Evolutionary conservation across 2,113 vertebrate genomes (phyloP), one percentile per base, ranked within the genome.

Genomic region (Hassar affinis): DNA sequence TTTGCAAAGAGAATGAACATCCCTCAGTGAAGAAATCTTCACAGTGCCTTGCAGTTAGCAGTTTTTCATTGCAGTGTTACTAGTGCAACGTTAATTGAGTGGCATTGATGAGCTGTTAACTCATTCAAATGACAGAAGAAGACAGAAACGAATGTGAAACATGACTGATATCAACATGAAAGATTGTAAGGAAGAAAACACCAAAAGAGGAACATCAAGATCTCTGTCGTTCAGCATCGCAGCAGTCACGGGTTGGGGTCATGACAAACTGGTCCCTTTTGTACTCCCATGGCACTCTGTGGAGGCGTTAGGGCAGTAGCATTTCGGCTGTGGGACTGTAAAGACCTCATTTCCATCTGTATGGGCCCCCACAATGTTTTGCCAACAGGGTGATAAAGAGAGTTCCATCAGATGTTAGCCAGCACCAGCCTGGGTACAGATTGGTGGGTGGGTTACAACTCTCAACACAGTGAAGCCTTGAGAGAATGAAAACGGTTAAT

Each of bases 341-440:
- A 87, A 87, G 80, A 84, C 84, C 84, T 88, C 78, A 88, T 88
- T 88, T 86, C 78, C 87, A 88, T 88, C 84, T 88, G 81, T 85
- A 88, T 81, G 54, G 81, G 49, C 54, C 49, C 17, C 72, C 78
- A 71, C 80, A 74, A 84, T 84, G 87, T 88, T 88, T 81, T 86
- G 81, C 87, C 87, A 85, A 88, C 87, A 85, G 69, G 61, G 17
- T 86, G 79, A 88, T 87, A 81, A 85, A 85, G 81, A 81, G 78
- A 49, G 86, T 85, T 75, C 38, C 84, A 88, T 83, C 84, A 81
- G 84, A 86, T 74, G 84, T 81, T 59, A 78, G 87, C 77, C 87
- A 77, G 84, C 76, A 84, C 84, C 74, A 86, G 84, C 59, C 81
- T 78, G 82, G 84, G 64, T 79, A 86, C 87, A 88, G 81, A 84